These are phyloP conservation scores for Cairina moschata DNA, from an alignment of 2,113 vertebrate genomes.

Conservation along the genomic window DNA sequence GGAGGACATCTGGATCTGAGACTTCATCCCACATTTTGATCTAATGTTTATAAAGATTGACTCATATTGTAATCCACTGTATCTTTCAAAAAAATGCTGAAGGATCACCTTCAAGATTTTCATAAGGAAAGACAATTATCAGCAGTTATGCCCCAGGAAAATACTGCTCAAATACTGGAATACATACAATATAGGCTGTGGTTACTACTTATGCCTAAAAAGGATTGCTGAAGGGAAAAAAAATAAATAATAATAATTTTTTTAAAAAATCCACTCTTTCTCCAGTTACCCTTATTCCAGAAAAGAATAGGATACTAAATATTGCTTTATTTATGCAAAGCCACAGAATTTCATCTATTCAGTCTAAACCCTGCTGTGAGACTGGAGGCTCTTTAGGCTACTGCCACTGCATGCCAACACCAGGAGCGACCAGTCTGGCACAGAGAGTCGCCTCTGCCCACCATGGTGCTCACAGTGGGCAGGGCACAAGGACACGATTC, in stretches of 20 bases:
- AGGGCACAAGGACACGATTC: not conserved
- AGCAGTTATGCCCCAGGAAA: not conserved
- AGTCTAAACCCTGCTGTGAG: not conserved
- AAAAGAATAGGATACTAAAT: not conserved
- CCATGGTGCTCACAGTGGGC: accelerated
- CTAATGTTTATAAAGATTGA: not conserved
- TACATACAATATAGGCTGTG: not conserved
- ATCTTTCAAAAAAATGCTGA: not conserved
- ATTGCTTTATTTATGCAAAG: not conserved
- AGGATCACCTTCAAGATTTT: not conserved
- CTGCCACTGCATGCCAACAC: accelerated
- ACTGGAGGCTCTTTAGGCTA: not conserved
- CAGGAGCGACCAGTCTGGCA: not conserved
- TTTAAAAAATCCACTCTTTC: not conserved
- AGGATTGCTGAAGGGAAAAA: not conserved
- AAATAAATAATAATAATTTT: too few relatives aligned
- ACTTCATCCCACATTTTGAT: not conserved
- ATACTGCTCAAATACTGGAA: not conserved
- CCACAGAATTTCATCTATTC: not conserved
- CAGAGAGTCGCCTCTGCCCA: accelerated
- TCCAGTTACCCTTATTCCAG: not conserved
- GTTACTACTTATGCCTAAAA: not conserved
- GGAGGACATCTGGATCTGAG: not conserved
- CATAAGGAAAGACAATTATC: not conserved
- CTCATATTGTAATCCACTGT: not conserved